Percentiles rank a stretch among this genome's conserved stretches.
phyloP scores from a whole-genome alignment of 2,113 vertebrate genomes.

The Ictidomys tridecemlineatus region DNA sequence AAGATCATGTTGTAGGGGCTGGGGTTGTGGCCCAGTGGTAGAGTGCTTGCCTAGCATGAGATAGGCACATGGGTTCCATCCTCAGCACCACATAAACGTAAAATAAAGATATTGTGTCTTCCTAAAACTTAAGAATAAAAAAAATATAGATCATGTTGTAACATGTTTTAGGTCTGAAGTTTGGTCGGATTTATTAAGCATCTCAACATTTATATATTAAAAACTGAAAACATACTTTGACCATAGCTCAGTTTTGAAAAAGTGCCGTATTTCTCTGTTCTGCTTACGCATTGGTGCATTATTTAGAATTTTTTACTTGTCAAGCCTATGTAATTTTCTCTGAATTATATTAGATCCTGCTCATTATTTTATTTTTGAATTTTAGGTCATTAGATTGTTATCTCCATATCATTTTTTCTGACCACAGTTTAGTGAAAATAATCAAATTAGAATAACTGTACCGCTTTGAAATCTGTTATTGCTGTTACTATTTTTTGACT shows the following conservation, averaged over 20 bases:
- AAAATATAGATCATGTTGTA: not conserved
- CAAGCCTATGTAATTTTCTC: not conserved
- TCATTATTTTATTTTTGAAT: constrained; percentile 9
- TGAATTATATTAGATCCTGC: not conserved
- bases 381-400: too few relatives aligned
- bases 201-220: not conserved
- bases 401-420: too few relatives aligned
- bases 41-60: too few relatives aligned
- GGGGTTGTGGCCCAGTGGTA: too few relatives aligned
- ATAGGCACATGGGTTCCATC: too few relatives aligned
- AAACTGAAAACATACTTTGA: not conserved
- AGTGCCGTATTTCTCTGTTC: not conserved
- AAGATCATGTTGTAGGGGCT: not conserved
- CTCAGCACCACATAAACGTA: too few relatives aligned
- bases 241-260: not conserved
- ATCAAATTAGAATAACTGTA: too few relatives aligned
- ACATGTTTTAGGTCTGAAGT: not conserved
- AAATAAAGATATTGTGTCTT: too few relatives aligned
- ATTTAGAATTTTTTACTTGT: not conserved
- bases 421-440: too few relatives aligned
- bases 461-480: too few relatives aligned
- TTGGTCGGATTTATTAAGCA: not conserved
- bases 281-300: not conserved
- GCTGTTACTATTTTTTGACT: not conserved
- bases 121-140: too few relatives aligned